Base-by-base conservation (phyloP, 64 coral and sea anemone species). In the Stichodactyla mertensii region DNA sequence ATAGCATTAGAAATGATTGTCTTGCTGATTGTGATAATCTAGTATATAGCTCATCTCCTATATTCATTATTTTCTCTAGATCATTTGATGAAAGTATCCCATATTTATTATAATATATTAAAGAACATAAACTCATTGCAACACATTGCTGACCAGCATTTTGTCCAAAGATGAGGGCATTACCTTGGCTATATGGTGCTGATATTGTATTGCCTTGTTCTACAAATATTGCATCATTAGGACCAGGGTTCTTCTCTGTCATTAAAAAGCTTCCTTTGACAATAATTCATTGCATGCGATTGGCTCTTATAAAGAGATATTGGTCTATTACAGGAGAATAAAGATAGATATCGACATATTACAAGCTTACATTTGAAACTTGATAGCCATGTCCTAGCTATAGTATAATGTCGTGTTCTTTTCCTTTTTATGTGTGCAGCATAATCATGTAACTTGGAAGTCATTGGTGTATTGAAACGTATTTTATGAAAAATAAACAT, bases 1-100 rank as follows among this genome's bases (percentile, higher is more conserved):
- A 74, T 52, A 86, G 22, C 89, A 91, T 23, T 22, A 91, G 54
- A 24, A 52, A 91, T 18, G 16, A 15, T 54, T 91, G 27, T 52
- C 26, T 20, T 52, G 71, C 60, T 27, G 70, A 79, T 31, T 78
- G 36, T 91, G 89, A 91, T 52, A 91, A 86, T 11, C 6, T 10
- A 6, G 83, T 53, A 55, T 86, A 91, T 67, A 86, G 54, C 54
- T 86, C 55, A 91, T 91, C 86, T 16, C 89, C 82, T 86, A 91
- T 78, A 62, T 85, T 64, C 89, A 91, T 91, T 15, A 86, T 86
- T 61, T 85, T 31, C 6, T 77, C 67, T 12, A 90, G 70, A 55
- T 85, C 89, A 55, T 51, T 10, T 23, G 89, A 90, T 55, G 26
- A 84, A 19, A 4, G 45, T 13, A 90, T 90, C 11, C 11, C 16